These are phyloP conservation scores for Ctenicera cuprea DNA, from an alignment of 2,888 invertebrate species.

Conservation along the genomic window DNA sequence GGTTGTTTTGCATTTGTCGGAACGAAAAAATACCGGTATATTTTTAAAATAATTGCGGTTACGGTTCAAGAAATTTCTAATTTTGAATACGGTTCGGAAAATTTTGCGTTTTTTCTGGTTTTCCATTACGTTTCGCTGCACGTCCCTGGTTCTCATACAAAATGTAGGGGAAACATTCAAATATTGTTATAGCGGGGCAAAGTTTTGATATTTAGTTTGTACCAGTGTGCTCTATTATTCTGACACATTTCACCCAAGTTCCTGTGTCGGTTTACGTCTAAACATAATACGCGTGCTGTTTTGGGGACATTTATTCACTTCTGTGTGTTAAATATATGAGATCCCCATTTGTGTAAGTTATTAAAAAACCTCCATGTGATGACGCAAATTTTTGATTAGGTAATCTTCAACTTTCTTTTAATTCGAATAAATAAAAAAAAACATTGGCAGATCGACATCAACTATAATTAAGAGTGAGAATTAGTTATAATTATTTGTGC, in stretches of 20 bases:
- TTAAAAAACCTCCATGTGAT: background rate
- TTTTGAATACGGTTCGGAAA: too few species aligned
- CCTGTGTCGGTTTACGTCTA: constrained; percentile 2
- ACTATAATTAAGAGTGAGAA: background rate
- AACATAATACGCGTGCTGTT: too few species aligned
- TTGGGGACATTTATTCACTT: too few species aligned
- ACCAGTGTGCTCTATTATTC: background rate
- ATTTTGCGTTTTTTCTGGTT: too few species aligned
- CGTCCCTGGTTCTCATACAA: too few species aligned
- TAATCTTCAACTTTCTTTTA: background rate
- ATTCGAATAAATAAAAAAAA: too few species aligned
- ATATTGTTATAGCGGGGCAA: constrained; percentile 12
- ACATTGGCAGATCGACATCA: background rate
- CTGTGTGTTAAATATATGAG: background rate
- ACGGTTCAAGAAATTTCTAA: too few species aligned
- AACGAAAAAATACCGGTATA: too few species aligned
- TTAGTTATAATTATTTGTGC: constrained; percentile 4
- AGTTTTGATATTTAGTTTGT: constrained; percentile 4
- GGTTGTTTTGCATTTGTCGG: too few species aligned
- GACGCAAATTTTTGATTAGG: background rate
- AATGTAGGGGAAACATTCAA: background rate
- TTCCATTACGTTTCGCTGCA: too few species aligned
- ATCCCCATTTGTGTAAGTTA: background rate
- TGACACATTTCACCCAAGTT: constrained; percentile 13
- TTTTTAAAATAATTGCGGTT: too few species aligned